These are phyloP conservation scores for Cheilosia impressa DNA, from an alignment of 2,888 invertebrate species.

Conservation along the genomic window DNA sequence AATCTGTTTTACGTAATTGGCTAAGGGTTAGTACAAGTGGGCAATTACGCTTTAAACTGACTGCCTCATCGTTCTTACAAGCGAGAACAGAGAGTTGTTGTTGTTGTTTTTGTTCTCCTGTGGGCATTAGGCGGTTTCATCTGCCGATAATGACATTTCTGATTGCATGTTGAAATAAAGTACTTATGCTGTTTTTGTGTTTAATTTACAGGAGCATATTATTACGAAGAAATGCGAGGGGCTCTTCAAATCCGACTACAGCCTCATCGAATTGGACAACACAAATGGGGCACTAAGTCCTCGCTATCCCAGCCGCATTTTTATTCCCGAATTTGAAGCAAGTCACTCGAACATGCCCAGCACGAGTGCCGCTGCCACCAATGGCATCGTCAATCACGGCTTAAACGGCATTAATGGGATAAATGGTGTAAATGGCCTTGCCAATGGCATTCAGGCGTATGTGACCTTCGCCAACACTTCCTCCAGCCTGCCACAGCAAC, in stretches of 20 bases:
- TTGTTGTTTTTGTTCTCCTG: too few relatives aligned
- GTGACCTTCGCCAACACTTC: slow-evolving; percentile 80
- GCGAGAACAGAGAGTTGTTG: too few relatives aligned
- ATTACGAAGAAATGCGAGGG: slow-evolving; percentile 87
- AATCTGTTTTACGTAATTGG: slow-evolving; percentile 38
- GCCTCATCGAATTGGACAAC: slow-evolving; percentile 87
- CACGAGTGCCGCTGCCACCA: slow-evolving; percentile 77
- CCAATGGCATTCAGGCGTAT: slow-evolving; percentile 79
- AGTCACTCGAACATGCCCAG: slow-evolving; percentile 79
- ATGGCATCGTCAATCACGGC: slow-evolving; percentile 78
- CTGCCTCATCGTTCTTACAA: too few relatives aligned
- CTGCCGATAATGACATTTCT: too few relatives aligned
- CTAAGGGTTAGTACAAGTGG: slow-evolving; percentile 7
- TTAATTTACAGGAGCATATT: slow-evolving; percentile 84
- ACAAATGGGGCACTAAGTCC: slow-evolving; percentile 87
- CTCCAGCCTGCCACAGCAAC: slow-evolving; percentile 78
- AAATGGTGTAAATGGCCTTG: slow-evolving; percentile 9
- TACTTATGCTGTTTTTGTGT: background rate
- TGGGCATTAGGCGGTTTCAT: too few relatives aligned
- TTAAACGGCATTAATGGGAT: background rate
- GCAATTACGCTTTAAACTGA: background rate
- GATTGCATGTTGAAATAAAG: background rate
- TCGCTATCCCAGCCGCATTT: slow-evolving; percentile 89
- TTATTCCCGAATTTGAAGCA: slow-evolving; percentile 86
- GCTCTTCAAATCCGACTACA: slow-evolving; percentile 88